phyloP scores from a whole-genome alignment of 2,113 vertebrate genomes.

The Vidua macroura region DNA sequence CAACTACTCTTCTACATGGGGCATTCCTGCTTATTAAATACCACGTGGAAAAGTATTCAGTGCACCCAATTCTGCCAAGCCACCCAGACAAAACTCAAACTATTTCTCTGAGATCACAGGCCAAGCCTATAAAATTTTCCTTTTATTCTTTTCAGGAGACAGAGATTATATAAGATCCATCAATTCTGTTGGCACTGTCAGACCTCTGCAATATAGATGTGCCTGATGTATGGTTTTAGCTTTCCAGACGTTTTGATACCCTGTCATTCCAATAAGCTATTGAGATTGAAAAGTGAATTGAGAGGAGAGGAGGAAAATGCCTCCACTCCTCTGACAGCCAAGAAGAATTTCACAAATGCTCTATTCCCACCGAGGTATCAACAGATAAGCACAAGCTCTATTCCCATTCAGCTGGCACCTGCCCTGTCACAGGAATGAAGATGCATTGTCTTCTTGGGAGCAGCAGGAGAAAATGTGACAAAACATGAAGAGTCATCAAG shows the following conservation, averaged over 20 bases:
- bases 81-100: constrained; percentile 3
- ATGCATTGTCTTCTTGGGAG: background rate
- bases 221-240: constrained; percentile 35
- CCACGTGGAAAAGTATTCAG: background rate
- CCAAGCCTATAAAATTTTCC: constrained; percentile 41
- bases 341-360: constrained; percentile 37
- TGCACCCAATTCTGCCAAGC: background rate
- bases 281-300: constrained; percentile 53
- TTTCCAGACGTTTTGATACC: constrained; percentile 26
- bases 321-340: background rate
- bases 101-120: constrained; percentile 38
- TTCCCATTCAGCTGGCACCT: background rate
- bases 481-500: constrained; percentile 9
- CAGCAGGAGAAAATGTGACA: background rate
- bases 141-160: constrained; percentile 49
- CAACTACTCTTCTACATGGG: background rate
- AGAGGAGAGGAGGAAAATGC: constrained; percentile 22
- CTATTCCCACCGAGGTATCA: background rate
- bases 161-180: constrained; percentile 52
- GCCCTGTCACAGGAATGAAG: constrained; percentile 29
- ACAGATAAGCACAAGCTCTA: background rate
- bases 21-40: background rate
- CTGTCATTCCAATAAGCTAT: constrained; percentile 48
- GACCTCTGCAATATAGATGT: constrained; percentile 11
- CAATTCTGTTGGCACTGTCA: constrained; percentile 24